These are phyloP conservation scores for Netelia inedita DNA, from an alignment of 2,888 invertebrate species.

Conservation along the genomic window DNA sequence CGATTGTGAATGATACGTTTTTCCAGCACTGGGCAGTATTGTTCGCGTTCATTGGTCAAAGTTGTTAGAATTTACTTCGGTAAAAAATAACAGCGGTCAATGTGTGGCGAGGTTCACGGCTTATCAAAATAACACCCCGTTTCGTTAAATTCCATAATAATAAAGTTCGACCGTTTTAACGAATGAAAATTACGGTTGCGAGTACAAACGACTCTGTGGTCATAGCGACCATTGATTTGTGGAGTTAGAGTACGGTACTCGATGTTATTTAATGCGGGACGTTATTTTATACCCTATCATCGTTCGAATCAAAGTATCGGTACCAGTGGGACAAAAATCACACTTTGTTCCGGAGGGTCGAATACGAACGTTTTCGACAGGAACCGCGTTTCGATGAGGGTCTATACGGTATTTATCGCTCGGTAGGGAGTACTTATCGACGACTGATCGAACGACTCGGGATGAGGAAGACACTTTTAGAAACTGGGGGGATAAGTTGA, in stretches of 20 bases:
- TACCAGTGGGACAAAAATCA: neutral
- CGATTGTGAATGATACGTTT: neutral
- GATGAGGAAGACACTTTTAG: slow-evolving; percentile 11
- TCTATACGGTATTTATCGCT: neutral
- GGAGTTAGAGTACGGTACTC: neutral
- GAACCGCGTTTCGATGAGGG: no score
- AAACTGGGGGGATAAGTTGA: neutral
- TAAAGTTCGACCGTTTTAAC: neutral
- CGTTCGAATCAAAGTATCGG: no score
- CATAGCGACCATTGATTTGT: neutral
- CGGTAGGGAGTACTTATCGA: neutral
- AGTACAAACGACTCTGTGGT: neutral
- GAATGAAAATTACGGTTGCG: neutral
- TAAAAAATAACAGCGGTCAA: neutral
- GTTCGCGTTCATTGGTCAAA: neutral
- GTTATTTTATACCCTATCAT: no score
- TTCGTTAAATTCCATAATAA: neutral
- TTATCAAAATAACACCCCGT: neutral
- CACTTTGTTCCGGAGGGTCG: neutral
- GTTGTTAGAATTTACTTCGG: neutral
- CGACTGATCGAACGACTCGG: neutral
- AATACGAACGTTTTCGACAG: no score
- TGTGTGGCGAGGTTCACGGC: neutral
- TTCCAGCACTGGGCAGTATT: neutral
- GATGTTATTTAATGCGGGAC: neutral